Percentiles rank a stretch among this genome's conserved stretches.
phyloP scores from a whole-genome alignment of 1,140 invertebrate species.

The Tetraneura akinire region DNA sequence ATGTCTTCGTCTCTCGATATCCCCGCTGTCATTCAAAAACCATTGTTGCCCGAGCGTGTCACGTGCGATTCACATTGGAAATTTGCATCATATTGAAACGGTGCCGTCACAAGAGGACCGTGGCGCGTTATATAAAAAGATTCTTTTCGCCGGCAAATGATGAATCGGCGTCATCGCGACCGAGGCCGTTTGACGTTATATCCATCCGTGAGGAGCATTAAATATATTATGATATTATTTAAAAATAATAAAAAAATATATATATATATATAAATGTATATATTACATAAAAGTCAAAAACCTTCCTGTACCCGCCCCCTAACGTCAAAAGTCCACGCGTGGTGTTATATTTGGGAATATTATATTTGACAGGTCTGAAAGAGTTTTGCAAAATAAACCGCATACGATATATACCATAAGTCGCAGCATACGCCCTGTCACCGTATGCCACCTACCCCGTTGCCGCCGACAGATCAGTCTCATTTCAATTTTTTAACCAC shows the following conservation, averaged over 20 bases:
- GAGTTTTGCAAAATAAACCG: not conserved
- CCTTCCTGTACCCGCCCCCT: not conserved
- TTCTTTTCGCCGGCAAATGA: constrained; percentile 44
- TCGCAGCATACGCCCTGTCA: constrained; percentile 10
- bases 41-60: constrained; percentile 42
- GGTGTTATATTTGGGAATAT: constrained; percentile 25
- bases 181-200: constrained; percentile 35
- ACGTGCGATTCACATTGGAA: constrained; percentile 45
- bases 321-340: not conserved
- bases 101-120: constrained; percentile 30
- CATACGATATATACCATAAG: not conserved
- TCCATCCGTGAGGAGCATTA: constrained; percentile 30
- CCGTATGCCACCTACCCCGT: not conserved
- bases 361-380: constrained; percentile 45
- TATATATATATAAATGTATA: too few relatives aligned
- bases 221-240: constrained; percentile 11
- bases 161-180: constrained; percentile 44
- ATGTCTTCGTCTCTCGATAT: constrained; percentile 40
- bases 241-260: not conserved
- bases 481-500: constrained; percentile 6
- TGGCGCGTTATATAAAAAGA: constrained; percentile 46
- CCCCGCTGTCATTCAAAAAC: constrained; percentile 46
- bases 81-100: constrained; percentile 51
- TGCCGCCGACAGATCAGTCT: not conserved
- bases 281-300: too few relatives aligned